Evolutionary conservation across 2,888 invertebrate genomes (phyloP).

Genomic region (Portevinia maculata): DNA sequence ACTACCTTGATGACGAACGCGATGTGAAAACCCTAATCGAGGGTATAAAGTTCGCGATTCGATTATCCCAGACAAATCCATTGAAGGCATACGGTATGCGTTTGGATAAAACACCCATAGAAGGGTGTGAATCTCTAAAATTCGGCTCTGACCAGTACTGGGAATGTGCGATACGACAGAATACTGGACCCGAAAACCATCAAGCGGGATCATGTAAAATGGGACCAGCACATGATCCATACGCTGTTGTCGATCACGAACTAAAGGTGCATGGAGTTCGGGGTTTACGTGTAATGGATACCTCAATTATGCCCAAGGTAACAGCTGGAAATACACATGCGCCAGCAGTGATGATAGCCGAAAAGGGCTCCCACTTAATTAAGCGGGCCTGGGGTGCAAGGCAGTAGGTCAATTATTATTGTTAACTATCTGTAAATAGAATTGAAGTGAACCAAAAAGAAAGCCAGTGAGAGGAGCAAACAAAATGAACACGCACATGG

Average conservation of each 20-base stretch:
- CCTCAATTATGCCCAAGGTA: constrained; percentile 91
- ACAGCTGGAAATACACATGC: constrained; percentile 91
- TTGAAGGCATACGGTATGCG: constrained; percentile 88
- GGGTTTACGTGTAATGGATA: constrained; percentile 89
- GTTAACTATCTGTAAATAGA: constrained; percentile 59
- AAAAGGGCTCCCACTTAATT: constrained; percentile 84
- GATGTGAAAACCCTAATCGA: constrained; percentile 92
- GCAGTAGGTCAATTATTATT: constrained; percentile 43
- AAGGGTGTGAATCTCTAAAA: constrained; percentile 89
- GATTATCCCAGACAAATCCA: constrained; percentile 88
- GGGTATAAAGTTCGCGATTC: constrained; percentile 91
- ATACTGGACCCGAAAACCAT: constrained; percentile 92
- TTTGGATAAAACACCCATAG: constrained; percentile 88
- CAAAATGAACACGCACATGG: constrained; percentile 53
- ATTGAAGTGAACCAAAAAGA: constrained; percentile 64
- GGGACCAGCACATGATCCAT: constrained; percentile 88
- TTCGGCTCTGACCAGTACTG: constrained; percentile 91
- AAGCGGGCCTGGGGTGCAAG: constrained; percentile 82
- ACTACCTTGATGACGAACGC: constrained; percentile 85
- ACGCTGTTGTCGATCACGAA: constrained; percentile 89
- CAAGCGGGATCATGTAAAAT: constrained; percentile 93
- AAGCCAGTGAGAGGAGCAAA: constrained; percentile 13
- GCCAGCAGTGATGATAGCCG: constrained; percentile 91
- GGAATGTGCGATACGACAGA: constrained; percentile 87
- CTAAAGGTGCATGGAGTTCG: constrained; percentile 86